Evolutionary conservation across 2,888 invertebrate genomes (phyloP), one percentile per base, ranked within the genome.

Genomic region (Mythimna vitellina): DNA sequence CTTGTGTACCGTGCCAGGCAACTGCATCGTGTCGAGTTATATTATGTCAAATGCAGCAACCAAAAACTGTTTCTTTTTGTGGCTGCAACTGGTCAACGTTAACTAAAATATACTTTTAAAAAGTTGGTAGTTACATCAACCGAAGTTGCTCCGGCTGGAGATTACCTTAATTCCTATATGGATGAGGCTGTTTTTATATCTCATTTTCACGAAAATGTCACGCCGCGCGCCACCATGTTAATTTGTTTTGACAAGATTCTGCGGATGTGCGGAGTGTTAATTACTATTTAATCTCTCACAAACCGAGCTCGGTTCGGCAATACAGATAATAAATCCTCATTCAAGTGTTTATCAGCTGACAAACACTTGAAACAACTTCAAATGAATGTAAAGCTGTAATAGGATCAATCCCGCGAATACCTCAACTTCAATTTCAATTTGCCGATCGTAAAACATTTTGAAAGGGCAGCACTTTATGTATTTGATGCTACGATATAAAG

Each of bases 191-290:
- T 56, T 60, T 58, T 49, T 42, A 22, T 9, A 69, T 62, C 49
- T 29, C 6, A 69, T 61, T 58, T 58, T 14, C 22, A 58, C 29
- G 29, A 5, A 58, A 77, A 61, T 70, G 7, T 77, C 42, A 58
- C 12, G 4, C 8, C 5, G 9, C 3, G 4, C 17, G 3, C 5
- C 5, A 4, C 3, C 7, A 3, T 22, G n/a, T 51, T 64, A 25
- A 64, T 77, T 61, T 51, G 22, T 56, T 76, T 65, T 65, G 51
- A 61, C 42, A 12, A 25, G 42, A 46, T 61, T 29, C 35, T 56
- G 8, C 46, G 14, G 12, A 25, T 54, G 12, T 58, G 12, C 25
- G 51, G 54, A 5, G 49, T 70, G 38, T 61, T 71, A 61, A 76
- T 71, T 61, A 14, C 60, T 58, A 54, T 6, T 17, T 63, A 49